Conservation (phyloP, 2,113 vertebrate species). For the Elgaria multicarinata region DNA sequence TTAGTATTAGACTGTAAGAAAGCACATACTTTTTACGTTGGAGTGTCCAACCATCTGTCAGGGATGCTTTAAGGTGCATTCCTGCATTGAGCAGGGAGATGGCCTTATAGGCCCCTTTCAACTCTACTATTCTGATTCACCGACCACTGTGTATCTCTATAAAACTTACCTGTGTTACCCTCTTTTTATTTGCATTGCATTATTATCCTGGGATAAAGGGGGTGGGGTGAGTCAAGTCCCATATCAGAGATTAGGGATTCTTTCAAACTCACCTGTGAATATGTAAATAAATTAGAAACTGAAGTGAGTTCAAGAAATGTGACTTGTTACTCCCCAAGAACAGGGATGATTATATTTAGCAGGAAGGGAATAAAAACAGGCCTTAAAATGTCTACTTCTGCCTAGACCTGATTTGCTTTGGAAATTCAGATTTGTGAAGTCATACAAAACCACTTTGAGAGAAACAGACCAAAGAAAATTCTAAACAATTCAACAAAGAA, state of each 20-base stretch:
- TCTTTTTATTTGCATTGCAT: not conserved
- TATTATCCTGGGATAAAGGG: not conserved
- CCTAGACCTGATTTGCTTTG: not conserved
- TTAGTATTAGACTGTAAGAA: not conserved
- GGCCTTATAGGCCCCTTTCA: too few species aligned
- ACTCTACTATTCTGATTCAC: too few species aligned
- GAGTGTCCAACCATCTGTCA: too few species aligned
- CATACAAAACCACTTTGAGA: constrained; percentile 11
- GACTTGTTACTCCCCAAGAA: not conserved
- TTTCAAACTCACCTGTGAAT: not conserved
- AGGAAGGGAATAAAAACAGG: too few species aligned
- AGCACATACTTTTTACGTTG: not conserved
- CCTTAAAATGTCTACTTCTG: not conserved
- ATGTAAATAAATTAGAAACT: not conserved
- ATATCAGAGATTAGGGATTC: not conserved
- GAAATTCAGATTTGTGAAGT: not conserved
- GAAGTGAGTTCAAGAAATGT: not conserved
- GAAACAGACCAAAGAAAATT: constrained; percentile 61
- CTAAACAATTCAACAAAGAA: constrained; percentile 70
- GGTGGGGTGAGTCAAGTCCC: not conserved
- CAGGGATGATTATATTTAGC: not conserved
- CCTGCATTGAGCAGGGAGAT: too few species aligned
- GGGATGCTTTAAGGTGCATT: too few species aligned
- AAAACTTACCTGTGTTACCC: not conserved
- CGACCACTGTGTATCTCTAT: not conserved